Conservation (phyloP, 2,113 vertebrate genomes). For the Prunella fulvescens region DNA sequence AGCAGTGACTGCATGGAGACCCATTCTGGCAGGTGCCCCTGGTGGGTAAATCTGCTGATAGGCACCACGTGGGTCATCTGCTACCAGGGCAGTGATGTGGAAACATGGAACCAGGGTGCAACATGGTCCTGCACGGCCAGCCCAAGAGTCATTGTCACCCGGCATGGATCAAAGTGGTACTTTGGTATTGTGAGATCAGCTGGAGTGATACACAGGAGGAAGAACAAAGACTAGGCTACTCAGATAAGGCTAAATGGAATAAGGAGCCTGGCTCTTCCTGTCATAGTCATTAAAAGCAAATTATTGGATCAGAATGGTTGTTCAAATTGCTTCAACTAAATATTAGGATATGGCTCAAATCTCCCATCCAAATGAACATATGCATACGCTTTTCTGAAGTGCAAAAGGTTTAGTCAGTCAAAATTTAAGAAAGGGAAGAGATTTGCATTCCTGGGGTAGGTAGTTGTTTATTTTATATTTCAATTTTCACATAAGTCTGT, state of each 20-base stretch:
- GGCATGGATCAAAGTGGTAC: not conserved
- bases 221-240: not conserved
- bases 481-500: not conserved
- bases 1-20: not conserved
- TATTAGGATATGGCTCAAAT: slow-evolving; percentile 12
- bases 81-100: not conserved
- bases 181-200: not conserved
- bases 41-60: not conserved
- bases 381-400: not conserved
- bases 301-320: not conserved
- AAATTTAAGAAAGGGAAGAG: not conserved
- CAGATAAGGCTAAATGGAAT: not conserved
- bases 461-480: slow-evolving; percentile 24
- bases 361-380: slow-evolving; percentile 36
- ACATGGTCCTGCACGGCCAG: not conserved
- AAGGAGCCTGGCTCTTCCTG: not conserved
- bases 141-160: not conserved
- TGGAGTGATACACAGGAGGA: not conserved
- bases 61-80: rapidly evolving
- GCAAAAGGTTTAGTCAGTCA: not conserved
- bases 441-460: slow-evolving; percentile 5
- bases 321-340: slow-evolving; percentile 9
- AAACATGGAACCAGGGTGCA: not conserved
- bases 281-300: not conserved
- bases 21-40: not conserved